Base-by-base conservation (phyloP, 2,113 vertebrate genomes). In the Epinephelus cyanopodus region DNA sequence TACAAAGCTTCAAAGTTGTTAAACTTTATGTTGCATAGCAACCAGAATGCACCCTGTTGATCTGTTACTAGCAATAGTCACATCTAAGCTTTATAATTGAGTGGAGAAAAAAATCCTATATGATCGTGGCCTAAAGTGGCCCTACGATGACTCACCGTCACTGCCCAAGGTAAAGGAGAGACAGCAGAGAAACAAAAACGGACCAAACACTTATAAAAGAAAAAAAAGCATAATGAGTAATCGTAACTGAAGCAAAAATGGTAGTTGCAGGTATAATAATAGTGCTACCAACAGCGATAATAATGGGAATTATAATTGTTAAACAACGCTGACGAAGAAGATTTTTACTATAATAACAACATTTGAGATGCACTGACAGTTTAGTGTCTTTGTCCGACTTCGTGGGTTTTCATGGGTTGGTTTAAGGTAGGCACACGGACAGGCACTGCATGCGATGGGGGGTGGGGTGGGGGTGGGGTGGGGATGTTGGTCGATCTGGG, bases 371-470 rank as follows among this genome's bases (percentile, higher is more conserved):
- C 89, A 90, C 90, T 81, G 93, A 94, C 91, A 92, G 91, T 85
- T 92, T 91, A 89, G 90, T 92, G 94, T 90, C 82, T 87, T 89
- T 85, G 80, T 89, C 93, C 88, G 89, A 92, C 91, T 93, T 81
- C 87, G 90, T 91, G 92, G 87, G 84, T 89, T 93, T 79, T 93
- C 75, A 93, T 89, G 94, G 92, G 89, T 93, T 90, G 88, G 92
- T 94, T 84, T 75, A 90, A 92, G 95, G 96, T 96, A 96, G 97
- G 97, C 97, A 96, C 97, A 97, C 92, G 95, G 90, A 95, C 96
- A 97, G 97, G 96, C 96, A 97, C 97, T 97, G 97, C 96, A 97
- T 97, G 97, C 97, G 96, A 96, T 95, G 89, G 94, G 91, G 65
- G 82, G 52, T 29, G 69, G 47, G 73, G 61, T 12, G 37, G 65